phyloP scores from a whole-genome alignment of 1,140 invertebrate species.

The Asbolus verrucosus region DNA sequence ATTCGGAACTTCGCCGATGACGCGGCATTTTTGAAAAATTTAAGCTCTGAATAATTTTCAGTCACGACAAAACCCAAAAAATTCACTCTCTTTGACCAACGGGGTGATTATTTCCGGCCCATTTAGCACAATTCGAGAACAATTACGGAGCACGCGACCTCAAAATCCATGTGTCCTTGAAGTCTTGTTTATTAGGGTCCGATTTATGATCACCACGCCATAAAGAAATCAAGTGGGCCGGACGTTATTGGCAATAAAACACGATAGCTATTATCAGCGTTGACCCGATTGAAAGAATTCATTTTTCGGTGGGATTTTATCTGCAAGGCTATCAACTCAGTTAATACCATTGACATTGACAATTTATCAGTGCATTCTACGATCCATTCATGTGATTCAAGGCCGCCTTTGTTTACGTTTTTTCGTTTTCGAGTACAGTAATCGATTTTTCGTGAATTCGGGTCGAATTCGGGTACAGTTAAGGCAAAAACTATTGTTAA shows the following conservation, averaged over 20 bases:
- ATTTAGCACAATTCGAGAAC: conserved; percentile 43
- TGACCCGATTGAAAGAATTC: conserved; percentile 17
- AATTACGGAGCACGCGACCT: conserved; percentile 44
- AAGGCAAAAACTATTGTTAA: not conserved
- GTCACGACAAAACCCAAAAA: not conserved
- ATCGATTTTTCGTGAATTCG: conserved; percentile 1
- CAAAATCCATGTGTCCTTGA: conserved; percentile 48
- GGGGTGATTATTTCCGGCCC: conserved; percentile 31
- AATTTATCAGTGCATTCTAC: conserved; percentile 14
- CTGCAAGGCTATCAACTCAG: conserved; percentile 22
- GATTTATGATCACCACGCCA: conserved; percentile 36
- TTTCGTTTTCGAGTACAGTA: conserved; percentile 10
- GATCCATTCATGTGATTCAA: conserved; percentile 43
- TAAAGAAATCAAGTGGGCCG: conserved; percentile 40
- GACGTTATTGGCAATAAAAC: conserved; percentile 28
- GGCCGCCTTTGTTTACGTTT: conserved; percentile 46
- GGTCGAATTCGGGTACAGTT: not conserved
- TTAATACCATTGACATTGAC: conserved; percentile 25
- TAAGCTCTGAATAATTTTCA: conserved; percentile 11
- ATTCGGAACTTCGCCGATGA: too few species aligned
- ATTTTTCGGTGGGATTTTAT: conserved; percentile 5
- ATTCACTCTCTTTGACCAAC: conserved; percentile 7
- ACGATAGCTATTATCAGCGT: conserved; percentile 12
- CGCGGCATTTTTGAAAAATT: conserved; percentile 2
- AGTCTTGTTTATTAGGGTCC: conserved; percentile 40